phyloP scores from a whole-genome alignment of 2,797 vertebrate genomes.

The Cuniculus paca region DNA sequence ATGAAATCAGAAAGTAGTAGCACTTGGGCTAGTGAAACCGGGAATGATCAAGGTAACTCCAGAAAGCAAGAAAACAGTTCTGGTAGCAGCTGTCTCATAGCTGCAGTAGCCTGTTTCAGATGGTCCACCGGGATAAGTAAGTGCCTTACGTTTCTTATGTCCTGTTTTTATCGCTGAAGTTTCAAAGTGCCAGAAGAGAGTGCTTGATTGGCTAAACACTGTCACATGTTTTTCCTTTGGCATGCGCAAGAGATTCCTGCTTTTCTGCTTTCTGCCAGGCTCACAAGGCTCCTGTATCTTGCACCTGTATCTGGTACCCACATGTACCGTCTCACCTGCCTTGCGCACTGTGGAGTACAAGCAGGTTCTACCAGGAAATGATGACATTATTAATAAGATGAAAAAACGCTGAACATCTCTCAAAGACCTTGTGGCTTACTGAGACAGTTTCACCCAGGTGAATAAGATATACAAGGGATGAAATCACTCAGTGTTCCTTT shows the following conservation, averaged over 20 bases:
- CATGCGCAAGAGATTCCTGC: neutral
- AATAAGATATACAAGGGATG: neutral
- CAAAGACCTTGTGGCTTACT: neutral
- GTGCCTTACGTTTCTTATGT: neutral
- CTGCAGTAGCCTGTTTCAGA: neutral
- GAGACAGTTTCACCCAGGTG: constrained; percentile 1
- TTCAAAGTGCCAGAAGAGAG: neutral
- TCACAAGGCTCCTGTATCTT: neutral
- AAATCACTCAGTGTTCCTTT: neutral
- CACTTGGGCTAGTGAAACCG: neutral
- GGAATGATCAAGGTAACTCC: neutral
- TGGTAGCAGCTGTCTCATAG: neutral
- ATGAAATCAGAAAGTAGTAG: neutral
- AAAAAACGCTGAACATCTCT: neutral
- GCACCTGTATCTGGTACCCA: neutral
- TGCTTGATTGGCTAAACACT: neutral
- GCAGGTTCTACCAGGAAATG: neutral
- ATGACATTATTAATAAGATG: neutral
- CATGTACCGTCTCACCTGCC: neutral
- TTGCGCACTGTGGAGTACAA: neutral
- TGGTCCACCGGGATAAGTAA: neutral
- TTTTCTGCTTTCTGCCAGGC: neutral
- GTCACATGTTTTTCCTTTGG: neutral
- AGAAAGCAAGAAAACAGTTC: neutral
- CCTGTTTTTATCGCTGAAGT: neutral